phyloP scores from a whole-genome alignment of 2,888 invertebrate genomes.

The Metellina segmentata region DNA sequence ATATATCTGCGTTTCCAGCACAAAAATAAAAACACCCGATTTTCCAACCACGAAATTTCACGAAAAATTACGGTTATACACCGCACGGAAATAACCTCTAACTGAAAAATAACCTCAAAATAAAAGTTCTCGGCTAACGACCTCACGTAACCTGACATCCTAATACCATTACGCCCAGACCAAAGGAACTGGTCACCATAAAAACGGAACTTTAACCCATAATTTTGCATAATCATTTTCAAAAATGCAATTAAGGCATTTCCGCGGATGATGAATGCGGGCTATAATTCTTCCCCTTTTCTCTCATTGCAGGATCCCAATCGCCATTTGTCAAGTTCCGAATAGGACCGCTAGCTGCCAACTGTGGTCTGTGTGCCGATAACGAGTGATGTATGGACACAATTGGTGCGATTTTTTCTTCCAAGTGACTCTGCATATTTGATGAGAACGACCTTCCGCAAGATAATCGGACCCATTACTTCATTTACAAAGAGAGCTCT shows the following conservation, averaged over 20 bases:
- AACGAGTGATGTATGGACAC: slow-evolving; percentile 67
- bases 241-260: slow-evolving; percentile 62
- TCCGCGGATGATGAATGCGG: slow-evolving; percentile 41
- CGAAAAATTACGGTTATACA: background rate
- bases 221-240: slow-evolving; percentile 42
- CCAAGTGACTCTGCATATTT: slow-evolving; percentile 49
- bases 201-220: slow-evolving; percentile 26
- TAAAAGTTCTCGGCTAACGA: background rate
- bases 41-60: background rate
- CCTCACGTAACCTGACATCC: slow-evolving; percentile 14
- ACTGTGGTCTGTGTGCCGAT: slow-evolving; percentile 74
- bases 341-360: slow-evolving; percentile 58
- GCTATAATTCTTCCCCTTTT: slow-evolving; percentile 23
- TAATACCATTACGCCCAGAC: background rate
- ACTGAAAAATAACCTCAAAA: background rate
- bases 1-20: no score
- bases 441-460: slow-evolving; percentile 35
- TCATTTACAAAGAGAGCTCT: slow-evolving; percentile 14
- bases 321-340: slow-evolving; percentile 75
- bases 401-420: slow-evolving; percentile 47
- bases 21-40: no score
- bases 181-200: background rate
- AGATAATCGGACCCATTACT: slow-evolving; percentile 18
- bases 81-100: background rate
- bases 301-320: slow-evolving; percentile 70